These are phyloP conservation scores for Lanistes nyassanus DNA, from an alignment of 1,140 invertebrate species.

Conservation along the genomic window DNA sequence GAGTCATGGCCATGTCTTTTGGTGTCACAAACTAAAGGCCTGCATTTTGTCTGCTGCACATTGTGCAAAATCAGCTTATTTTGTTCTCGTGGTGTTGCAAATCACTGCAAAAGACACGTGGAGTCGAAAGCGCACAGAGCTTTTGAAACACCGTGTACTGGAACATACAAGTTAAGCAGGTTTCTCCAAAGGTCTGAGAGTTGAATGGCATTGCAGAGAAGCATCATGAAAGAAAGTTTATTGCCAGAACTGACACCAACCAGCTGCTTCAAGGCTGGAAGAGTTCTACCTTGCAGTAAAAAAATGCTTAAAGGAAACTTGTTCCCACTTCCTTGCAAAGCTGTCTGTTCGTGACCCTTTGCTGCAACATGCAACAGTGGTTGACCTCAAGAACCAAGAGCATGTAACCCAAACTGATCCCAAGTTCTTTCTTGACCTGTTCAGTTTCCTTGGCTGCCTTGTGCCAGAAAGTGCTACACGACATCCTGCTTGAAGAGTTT, in stretches of 20 bases:
- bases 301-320: neutral
- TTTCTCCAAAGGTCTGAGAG: too few species aligned
- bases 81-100: too few species aligned
- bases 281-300: neutral
- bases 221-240: neutral
- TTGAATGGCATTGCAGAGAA: too few species aligned
- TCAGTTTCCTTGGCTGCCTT: neutral
- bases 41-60: too few species aligned
- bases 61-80: too few species aligned
- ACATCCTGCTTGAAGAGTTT: slow-evolving; percentile 4
- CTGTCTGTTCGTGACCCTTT: neutral
- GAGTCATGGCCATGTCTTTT: too few species aligned
- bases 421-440: neutral
- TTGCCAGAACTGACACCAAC: neutral
- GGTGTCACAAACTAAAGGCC: too few species aligned
- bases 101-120: too few species aligned
- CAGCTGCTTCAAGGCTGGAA: neutral
- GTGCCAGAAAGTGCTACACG: neutral
- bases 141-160: too few species aligned
- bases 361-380: neutral
- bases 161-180: too few species aligned
- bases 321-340: neutral
- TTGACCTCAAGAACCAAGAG: neutral
- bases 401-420: neutral
- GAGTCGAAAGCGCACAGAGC: too few species aligned